Evolutionary conservation across 2,888 invertebrate species (phyloP).

Genomic region (Phorcus lineatus): DNA sequence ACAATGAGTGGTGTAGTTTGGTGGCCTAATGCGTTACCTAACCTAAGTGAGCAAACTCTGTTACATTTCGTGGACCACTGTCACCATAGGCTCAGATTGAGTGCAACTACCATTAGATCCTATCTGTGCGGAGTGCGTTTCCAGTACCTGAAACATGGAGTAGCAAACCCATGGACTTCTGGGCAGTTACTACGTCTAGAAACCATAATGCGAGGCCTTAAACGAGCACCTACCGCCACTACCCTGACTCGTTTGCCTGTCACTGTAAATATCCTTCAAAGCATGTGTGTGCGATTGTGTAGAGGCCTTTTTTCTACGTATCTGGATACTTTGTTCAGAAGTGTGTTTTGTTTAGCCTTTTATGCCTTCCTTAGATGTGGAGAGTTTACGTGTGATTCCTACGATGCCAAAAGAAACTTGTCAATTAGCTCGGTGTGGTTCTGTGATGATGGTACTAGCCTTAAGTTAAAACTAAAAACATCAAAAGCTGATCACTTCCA

Average conservation of each 20-base stretch:
- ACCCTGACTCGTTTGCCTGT: constrained; percentile 12
- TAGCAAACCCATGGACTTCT: neutral
- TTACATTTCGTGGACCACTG: constrained; percentile 30
- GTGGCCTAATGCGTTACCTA: neutral
- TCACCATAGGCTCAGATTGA: neutral
- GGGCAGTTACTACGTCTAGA: neutral
- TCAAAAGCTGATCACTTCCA: no score
- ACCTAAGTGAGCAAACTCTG: neutral
- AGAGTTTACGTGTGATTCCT: constrained; percentile 12
- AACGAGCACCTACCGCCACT: neutral
- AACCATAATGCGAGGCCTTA: constrained; percentile 14
- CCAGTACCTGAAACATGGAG: neutral
- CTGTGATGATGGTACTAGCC: no score
- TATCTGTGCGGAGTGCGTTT: constrained; percentile 24
- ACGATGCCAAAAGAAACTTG: neutral
- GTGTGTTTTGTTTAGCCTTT: constrained; percentile 18
- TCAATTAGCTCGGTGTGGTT: neutral
- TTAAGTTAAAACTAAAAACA: no score
- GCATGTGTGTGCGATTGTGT: neutral
- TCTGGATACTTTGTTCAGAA: neutral
- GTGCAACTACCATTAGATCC: constrained; percentile 13
- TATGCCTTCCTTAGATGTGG: constrained; percentile 34
- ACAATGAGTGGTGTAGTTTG: neutral
- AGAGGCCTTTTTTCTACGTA: constrained; percentile 18
- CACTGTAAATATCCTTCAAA: neutral